Evolutionary conservation across 2,888 invertebrate genomes (phyloP).

Genomic region (Andrena minutula): DNA sequence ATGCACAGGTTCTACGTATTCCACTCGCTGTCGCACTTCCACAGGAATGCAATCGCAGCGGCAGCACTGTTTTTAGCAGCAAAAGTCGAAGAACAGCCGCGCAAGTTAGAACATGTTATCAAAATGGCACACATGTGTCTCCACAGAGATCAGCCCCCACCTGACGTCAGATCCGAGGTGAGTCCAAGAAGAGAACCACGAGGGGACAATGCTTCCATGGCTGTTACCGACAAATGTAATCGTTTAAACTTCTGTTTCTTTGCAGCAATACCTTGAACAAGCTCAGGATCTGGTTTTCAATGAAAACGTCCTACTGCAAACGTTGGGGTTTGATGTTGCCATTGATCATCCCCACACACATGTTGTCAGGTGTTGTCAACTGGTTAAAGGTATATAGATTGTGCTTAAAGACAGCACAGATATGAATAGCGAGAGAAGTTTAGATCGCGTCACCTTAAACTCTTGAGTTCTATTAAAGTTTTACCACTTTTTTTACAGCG

Average conservation of each 20-base stretch:
- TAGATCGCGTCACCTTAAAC: neutral
- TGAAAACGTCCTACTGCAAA: constrained; percentile 98
- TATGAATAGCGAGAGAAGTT: constrained; percentile 1
- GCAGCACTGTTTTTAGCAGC: constrained; percentile 98
- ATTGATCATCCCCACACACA: constrained; percentile 99
- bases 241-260: constrained; percentile 35
- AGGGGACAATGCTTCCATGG: neutral
- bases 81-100: constrained; percentile 99
- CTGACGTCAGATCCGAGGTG: constrained; percentile 92
- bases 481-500: constrained; percentile 86
- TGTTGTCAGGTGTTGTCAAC: constrained; percentile 97
- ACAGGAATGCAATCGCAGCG: constrained; percentile 96
- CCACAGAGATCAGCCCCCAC: constrained; percentile 88
- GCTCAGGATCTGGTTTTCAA: constrained; percentile 98
- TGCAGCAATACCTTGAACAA: constrained; percentile 89
- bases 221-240: neutral
- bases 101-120: constrained; percentile 98
- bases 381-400: constrained; percentile 93
- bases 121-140: constrained; percentile 96
- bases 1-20: constrained; percentile 99
- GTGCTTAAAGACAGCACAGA: neutral
- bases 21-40: constrained; percentile 98
- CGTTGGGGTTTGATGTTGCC: constrained; percentile 98
- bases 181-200: constrained; percentile 47
- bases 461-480: constrained; percentile 14